Evolutionary conservation across 1,140 invertebrate genomes (phyloP).

Genomic region (Planococcus citri): DNA sequence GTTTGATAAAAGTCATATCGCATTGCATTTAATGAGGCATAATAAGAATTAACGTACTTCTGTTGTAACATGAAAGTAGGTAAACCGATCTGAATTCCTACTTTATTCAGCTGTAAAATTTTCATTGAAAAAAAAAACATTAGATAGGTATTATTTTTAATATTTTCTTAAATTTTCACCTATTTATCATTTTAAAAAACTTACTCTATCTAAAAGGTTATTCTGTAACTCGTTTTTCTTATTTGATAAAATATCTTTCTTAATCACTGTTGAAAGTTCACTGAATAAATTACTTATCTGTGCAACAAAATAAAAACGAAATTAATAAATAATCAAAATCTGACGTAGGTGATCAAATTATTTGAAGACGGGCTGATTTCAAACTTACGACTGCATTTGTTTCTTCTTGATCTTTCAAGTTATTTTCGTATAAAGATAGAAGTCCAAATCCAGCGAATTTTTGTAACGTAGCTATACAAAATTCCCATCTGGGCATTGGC

Average conservation of each 20-base stretch:
- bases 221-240: conserved; percentile 21
- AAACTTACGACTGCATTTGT: conserved; percentile 26
- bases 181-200: too few species aligned
- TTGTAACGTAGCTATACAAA: conserved; percentile 40
- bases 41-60: conserved; percentile 37
- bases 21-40: conserved; percentile 36
- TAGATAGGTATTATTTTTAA: not conserved
- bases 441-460: conserved; percentile 42
- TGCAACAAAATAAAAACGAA: conserved; percentile 20
- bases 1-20: conserved; percentile 41
- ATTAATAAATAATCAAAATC: not conserved
- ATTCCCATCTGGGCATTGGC: conserved; percentile 41
- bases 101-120: conserved; percentile 36
- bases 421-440: conserved; percentile 38
- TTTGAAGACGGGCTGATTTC: too few species aligned
- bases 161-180: too few species aligned
- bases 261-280: conserved; percentile 29
- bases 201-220: conserved; percentile 34
- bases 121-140: conserved; percentile 26
- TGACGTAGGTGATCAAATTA: too few species aligned
- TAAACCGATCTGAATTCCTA: conserved; percentile 41
- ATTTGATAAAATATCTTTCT: conserved; percentile 28
- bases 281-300: conserved; percentile 35
- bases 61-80: conserved; percentile 35
- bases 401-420: conserved; percentile 24